Evolutionary conservation across 2,113 vertebrate species (phyloP), one percentile per base, ranked within the genome.

Genomic region (Odobenus rosmarus): DNA sequence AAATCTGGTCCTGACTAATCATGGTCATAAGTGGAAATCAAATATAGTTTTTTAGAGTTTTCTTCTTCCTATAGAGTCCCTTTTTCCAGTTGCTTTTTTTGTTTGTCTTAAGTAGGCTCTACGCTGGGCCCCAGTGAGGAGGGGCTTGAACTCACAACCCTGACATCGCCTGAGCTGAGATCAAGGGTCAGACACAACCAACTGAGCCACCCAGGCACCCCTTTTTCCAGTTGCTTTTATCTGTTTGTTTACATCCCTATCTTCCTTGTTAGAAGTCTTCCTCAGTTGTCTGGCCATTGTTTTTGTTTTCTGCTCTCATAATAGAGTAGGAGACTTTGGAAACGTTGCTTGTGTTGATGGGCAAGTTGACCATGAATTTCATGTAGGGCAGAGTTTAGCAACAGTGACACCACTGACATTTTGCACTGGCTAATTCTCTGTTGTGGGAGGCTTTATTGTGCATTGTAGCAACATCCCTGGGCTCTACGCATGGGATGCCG

Each of bases 51-150:
- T 36, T 39, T 76, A 33, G 83, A n/a, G 8, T 64, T 90, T 88
- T 88, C 7, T 3, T 82, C 21, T 39, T 92, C 51, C n/a, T 85
- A 19, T 1, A 62, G 42, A 62, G 24, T 80, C 23, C 76, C 36
- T 64, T 74, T 80, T 85, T 49, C n/a, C n/a, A 23, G 19, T 90
- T n/a, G 15, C 42, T 90, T 93, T 92, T 49, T 93, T 61, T 88
- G 39, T 67, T 61, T 51, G n/a, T 90, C 53, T 81, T 69, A 36
- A 36, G 33, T 36, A 69, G 67, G 67, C 33, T 69, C 16, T 36
- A 4, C 3, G 4, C 33, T 33, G 16, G 19, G 33, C 8, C 67
- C 33, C 67, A 36, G 36, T 9, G 18, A 69, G 67, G 18, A 69
- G 67, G 18, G 67, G 33, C 67, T 69, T 69, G 16, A 69, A 69